A percentile compares a stretch with the other conserved stretches of the same genome.
Conservation (phyloP, 2,888 invertebrate genomes). For the Mechanitis mazaeus region DNA sequence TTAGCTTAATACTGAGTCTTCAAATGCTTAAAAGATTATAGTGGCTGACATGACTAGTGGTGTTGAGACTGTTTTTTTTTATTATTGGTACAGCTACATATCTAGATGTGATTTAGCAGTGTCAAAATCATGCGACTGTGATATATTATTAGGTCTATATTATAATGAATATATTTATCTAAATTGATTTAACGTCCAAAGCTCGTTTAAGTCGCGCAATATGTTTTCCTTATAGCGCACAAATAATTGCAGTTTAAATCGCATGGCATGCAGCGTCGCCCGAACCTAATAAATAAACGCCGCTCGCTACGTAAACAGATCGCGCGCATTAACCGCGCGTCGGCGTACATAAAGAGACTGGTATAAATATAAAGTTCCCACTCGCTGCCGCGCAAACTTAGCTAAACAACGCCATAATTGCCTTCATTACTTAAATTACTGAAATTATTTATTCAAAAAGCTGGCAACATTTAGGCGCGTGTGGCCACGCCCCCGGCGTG, state of each 20-base stretch:
- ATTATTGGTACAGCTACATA: too few relatives aligned
- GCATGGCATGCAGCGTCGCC: conserved; percentile 64
- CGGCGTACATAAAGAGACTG: conserved; percentile 76
- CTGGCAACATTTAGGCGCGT: conserved; percentile 72
- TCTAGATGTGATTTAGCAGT: too few relatives aligned
- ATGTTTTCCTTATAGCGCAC: conserved; percentile 63
- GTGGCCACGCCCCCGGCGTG: conserved; percentile 48
- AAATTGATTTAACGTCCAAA: conserved; percentile 32
- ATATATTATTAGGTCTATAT: not conserved
- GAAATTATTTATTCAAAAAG: conserved; percentile 78
- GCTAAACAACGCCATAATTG: conserved; percentile 78
- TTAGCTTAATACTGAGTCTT: too few relatives aligned
- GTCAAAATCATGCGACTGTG: too few relatives aligned
- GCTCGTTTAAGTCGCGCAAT: conserved; percentile 61
- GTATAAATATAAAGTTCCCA: conserved; percentile 77
- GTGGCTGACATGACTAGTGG: too few relatives aligned
- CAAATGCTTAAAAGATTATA: too few relatives aligned
- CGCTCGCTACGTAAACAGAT: conserved; percentile 73
- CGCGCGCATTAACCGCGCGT: conserved; percentile 75
- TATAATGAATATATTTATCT: conserved; percentile 20
- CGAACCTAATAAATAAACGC: conserved; percentile 65
- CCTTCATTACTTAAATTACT: conserved; percentile 78
- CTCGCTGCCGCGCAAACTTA: conserved; percentile 75
- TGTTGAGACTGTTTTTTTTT: too few relatives aligned
- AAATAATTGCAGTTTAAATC: conserved; percentile 76